These are phyloP conservation scores for Vicugna pacos DNA, from an alignment of 2,113 vertebrate genomes.

Conservation along the genomic window DNA sequence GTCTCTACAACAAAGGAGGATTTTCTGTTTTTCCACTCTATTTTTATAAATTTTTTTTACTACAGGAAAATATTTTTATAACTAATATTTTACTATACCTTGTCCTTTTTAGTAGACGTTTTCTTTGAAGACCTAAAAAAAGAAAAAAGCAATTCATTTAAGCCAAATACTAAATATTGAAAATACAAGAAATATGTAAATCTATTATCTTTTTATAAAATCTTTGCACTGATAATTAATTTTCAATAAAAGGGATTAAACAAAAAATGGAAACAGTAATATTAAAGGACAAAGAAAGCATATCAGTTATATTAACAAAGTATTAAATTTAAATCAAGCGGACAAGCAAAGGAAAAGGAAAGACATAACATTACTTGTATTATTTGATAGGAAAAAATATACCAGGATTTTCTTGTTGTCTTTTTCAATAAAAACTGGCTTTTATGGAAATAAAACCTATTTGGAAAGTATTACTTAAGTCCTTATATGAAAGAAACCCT, in stretches of 20 bases:
- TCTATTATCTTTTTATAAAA: constrained; percentile 15
- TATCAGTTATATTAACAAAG: neutral
- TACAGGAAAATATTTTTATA: constrained; percentile 40
- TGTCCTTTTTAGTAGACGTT: constrained; percentile 72
- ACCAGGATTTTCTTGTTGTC: neutral
- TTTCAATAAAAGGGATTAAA: neutral
- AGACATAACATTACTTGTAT: neutral
- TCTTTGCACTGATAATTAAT: constrained; percentile 1
- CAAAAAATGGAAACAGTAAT: neutral
- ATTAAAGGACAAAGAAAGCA: constrained; percentile 24
- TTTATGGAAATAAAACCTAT: constrained; percentile 31
- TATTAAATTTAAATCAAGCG: constrained; percentile 8
- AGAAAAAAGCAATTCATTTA: constrained; percentile 65
- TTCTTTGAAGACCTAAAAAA: constrained; percentile 80
- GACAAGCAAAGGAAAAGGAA: constrained; percentile 13
- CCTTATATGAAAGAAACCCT: neutral
- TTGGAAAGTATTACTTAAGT: neutral
- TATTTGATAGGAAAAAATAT: constrained; percentile 6
- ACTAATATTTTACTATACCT: constrained; percentile 83
- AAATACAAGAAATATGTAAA: constrained; percentile 10
- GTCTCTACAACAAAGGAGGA: constrained; percentile 23
- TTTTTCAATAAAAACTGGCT: constrained; percentile 16
- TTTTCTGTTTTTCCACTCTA: neutral
- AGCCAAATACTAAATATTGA: constrained; percentile 52
- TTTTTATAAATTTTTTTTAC: neutral